Conservation (phyloP, 2,888 invertebrate genomes). For the Resseliella maxima region DNA sequence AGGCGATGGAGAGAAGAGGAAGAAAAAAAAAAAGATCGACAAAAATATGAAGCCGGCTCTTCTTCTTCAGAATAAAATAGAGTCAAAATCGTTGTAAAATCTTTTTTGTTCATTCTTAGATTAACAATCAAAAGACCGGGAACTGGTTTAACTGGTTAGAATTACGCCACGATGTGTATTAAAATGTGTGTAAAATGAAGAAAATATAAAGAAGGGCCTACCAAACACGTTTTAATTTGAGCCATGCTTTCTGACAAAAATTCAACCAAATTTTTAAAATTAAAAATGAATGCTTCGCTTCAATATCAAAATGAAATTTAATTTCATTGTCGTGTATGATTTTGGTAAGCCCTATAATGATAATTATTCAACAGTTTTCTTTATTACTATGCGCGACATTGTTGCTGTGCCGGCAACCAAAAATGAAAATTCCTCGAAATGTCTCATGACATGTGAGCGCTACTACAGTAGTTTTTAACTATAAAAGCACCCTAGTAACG, state of each 20-base stretch:
- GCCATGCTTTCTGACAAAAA: too few relatives aligned
- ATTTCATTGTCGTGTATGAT: too few relatives aligned
- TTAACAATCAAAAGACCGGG: constrained; percentile 27
- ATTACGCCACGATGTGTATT: constrained; percentile 39
- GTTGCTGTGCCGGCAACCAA: too few relatives aligned
- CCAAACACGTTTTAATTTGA: too few relatives aligned
- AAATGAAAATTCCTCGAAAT: constrained; percentile 40
- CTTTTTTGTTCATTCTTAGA: neutral
- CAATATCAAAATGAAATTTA: too few relatives aligned
- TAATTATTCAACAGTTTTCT: too few relatives aligned
- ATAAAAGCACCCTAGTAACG: constrained; percentile 23
- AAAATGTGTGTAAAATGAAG: neutral
- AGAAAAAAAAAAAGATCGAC: neutral
- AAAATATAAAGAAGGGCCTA: neutral
- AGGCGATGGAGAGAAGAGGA: neutral
- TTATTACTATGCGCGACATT: too few relatives aligned
- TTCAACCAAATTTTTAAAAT: too few relatives aligned
- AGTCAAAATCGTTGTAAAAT: constrained; percentile 9
- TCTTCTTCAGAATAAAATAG: neutral
- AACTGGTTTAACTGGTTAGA: constrained; percentile 49
- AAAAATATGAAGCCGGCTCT: neutral
- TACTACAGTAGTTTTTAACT: neutral
- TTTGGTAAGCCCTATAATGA: too few relatives aligned
- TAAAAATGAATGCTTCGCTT: too few relatives aligned
- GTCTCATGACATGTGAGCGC: constrained; percentile 10